phyloP scores from a whole-genome alignment of 1,140 invertebrate species.

The Bombus fervidus region DNA sequence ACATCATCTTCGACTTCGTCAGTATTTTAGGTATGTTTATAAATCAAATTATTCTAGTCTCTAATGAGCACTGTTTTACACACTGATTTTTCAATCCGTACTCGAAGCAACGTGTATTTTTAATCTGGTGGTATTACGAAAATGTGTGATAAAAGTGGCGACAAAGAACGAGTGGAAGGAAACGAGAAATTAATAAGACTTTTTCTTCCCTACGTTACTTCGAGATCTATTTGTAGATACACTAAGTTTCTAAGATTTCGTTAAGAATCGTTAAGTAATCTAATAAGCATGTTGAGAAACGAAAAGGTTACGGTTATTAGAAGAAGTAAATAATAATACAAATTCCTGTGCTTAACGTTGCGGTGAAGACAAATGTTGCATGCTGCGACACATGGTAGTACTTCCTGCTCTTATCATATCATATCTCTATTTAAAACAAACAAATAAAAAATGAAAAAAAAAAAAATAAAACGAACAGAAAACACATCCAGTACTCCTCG shows the following conservation, averaged over 20 bases:
- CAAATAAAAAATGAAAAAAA: conserved; percentile 4
- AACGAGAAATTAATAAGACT: conserved; percentile 17
- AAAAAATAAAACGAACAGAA: conserved; percentile 1
- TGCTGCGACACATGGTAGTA: conserved; percentile 68
- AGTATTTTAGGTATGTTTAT: conserved; percentile 81
- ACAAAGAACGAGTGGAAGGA: neutral
- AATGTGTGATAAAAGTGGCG: neutral
- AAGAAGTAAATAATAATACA: conserved; percentile 13
- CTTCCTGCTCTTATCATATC: conserved; percentile 68
- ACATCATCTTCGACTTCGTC: conserved; percentile 76
- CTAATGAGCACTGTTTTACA: conserved; percentile 71
- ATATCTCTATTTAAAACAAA: conserved; percentile 48
- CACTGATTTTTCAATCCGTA: conserved; percentile 56
- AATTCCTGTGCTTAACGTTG: conserved; percentile 56
- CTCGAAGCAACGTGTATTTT: conserved; percentile 60
- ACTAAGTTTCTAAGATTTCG: conserved; percentile 59
- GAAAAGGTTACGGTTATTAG: neutral
- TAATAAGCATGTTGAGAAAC: neutral
- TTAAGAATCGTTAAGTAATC: conserved; percentile 50
- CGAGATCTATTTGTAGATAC: conserved; percentile 51
- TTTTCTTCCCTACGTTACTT: conserved; percentile 41
- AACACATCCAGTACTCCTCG: conserved; percentile 55
- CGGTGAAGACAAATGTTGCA: conserved; percentile 56
- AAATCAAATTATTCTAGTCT: conserved; percentile 82
- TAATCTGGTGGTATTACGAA: neutral